Conservation (phyloP, 1,140 invertebrate species). For the Drosophila arawakana region DNA sequence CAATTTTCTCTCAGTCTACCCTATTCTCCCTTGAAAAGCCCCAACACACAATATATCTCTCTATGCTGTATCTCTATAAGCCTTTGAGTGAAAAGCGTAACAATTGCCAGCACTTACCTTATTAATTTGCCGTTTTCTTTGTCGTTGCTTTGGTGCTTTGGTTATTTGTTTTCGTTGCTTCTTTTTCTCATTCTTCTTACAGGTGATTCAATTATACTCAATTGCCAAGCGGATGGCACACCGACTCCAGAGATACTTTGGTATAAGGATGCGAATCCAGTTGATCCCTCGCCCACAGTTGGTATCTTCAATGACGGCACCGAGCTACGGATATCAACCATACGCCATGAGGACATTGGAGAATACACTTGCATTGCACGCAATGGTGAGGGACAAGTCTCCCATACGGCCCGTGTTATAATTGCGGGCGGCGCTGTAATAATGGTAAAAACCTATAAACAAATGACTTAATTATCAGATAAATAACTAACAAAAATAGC, state of each 20-base stretch:
- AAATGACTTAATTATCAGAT: slow-evolving; percentile 66
- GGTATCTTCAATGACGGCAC: slow-evolving; percentile 96
- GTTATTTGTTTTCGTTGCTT: slow-evolving; percentile 38
- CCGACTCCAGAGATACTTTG: slow-evolving; percentile 95
- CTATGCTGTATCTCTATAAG: neutral
- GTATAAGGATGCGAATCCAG: slow-evolving; percentile 95
- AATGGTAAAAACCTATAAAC: slow-evolving; percentile 86
- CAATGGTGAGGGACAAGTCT: slow-evolving; percentile 97
- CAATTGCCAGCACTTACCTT: slow-evolving; percentile 72
- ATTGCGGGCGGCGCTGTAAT: slow-evolving; percentile 95
- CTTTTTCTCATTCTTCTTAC: neutral
- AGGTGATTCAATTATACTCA: slow-evolving; percentile 97
- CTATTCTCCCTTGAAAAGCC: neutral
- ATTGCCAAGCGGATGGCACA: slow-evolving; percentile 97
- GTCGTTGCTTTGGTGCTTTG: neutral
- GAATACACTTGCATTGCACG: slow-evolving; percentile 97
- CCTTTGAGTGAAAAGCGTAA: slow-evolving; percentile 49
- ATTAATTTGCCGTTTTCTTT: slow-evolving; percentile 65
- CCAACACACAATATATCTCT: neutral
- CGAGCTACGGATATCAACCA: slow-evolving; percentile 95
- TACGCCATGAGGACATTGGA: slow-evolving; percentile 96
- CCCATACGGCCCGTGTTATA: slow-evolving; percentile 96
- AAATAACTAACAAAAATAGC: slow-evolving; percentile 31
- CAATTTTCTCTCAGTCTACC: slow-evolving; percentile 25
- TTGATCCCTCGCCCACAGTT: slow-evolving; percentile 93